Base-by-base conservation (phyloP, 2,888 invertebrate species). In the Aphodius granarius region DNA sequence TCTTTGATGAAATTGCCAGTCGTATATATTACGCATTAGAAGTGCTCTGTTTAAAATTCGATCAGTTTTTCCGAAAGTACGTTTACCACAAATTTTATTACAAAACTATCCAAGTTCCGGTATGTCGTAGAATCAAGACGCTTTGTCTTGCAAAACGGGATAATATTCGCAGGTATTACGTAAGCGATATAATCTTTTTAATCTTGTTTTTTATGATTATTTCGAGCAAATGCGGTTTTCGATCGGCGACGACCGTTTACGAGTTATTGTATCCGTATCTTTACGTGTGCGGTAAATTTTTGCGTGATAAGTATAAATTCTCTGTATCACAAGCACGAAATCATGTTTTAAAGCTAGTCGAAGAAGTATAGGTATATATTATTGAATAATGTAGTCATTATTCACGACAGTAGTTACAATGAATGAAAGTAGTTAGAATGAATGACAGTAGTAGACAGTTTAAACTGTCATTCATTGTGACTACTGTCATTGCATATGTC, bases 301-400 rank as follows among this genome's bases (percentile, higher is more conserved):
- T 75, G 19, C 72, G 72, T 72, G 63, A 72, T 21, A 72, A 72
- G 72, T 75, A 75, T 72, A 72, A 72, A 18, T 21, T 72, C 20
- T 66, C 62, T 66, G 63, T 75, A 72, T 75, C 16, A 72, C 75
- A 66, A 72, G 75, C 75, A 5, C 71, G 72, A 72, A 72, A 75
- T 75, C 72, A 75, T 23, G 43, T 68, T n/a, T 6, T 19, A 19
- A n/a, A 21, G 17, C n/a, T 68, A 20, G 5, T 22, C 16, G 22
- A 68, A 68, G 22, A 68, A 19, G 21, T 19, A 9, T 68, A 21
- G 43, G 6, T 43, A n/a, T n/a, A n/a, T n/a, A n/a, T n/a, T n/a
- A n/a, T n/a, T n/a, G n/a, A n/a, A n/a, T n/a, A n/a, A n/a, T n/a
- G n/a, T n/a, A n/a, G n/a, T n/a, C n/a, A n/a, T n/a, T n/a, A n/a